Conservation (phyloP, 2,797 vertebrate species). For the Brachyrhaphis roseni region DNA sequence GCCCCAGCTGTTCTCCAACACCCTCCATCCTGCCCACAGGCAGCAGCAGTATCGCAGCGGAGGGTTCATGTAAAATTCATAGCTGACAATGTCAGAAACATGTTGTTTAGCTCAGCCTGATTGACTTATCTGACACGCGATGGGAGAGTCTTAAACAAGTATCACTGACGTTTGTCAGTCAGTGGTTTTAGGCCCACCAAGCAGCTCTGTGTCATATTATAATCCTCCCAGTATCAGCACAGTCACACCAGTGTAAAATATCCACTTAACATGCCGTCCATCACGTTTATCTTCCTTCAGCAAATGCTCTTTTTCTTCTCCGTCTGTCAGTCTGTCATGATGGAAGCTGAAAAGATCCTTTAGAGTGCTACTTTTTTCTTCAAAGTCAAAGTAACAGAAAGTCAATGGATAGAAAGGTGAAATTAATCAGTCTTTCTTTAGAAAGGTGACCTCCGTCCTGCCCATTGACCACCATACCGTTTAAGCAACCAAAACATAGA, state of each 20-base stretch:
- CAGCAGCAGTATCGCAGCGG: constrained; percentile 19
- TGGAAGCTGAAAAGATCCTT: constrained; percentile 49
- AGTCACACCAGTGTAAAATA: constrained; percentile 70
- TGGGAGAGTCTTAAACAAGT: constrained; percentile 59
- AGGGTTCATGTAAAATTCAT: constrained; percentile 63
- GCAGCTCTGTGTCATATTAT: constrained; percentile 66
- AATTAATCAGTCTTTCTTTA: constrained; percentile 30
- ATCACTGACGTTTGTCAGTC: constrained; percentile 73
- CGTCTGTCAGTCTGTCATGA: constrained; percentile 47
- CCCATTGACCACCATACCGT: constrained; percentile 1
- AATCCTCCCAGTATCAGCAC: constrained; percentile 70
- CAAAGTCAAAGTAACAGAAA: constrained; percentile 34
- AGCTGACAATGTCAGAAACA: constrained; percentile 50
- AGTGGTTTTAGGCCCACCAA: constrained; percentile 58
- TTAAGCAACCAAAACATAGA: not conserved
- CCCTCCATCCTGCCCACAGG: not conserved
- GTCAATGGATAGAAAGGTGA: constrained; percentile 20
- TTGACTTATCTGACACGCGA: constrained; percentile 67
- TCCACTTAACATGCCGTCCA: constrained; percentile 75
- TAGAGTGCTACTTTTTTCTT: constrained; percentile 39
- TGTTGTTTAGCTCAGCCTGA: constrained; percentile 65
- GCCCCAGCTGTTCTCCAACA: not conserved
- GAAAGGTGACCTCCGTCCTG: constrained; percentile 2
- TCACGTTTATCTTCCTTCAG: constrained; percentile 69
- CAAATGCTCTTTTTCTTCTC: constrained; percentile 43